phyloP scores from a whole-genome alignment of 1,140 invertebrate genomes.

The Zophobas morio region DNA sequence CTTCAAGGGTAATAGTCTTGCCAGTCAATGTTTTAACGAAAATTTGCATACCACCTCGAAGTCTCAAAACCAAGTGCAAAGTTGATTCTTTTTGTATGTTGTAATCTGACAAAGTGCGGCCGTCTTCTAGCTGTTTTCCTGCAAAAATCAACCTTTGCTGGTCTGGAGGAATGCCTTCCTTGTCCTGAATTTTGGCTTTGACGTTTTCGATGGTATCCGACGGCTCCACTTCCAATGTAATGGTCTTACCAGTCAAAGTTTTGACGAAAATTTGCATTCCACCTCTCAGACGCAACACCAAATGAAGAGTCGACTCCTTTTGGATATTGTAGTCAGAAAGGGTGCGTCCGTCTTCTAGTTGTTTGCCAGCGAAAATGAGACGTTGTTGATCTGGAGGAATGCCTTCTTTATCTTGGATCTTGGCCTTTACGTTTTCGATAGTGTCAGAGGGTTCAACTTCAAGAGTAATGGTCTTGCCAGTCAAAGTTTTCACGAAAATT shows the following conservation, averaged over 20 bases:
- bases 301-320: constrained; percentile 84
- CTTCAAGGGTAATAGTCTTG: constrained; percentile 82
- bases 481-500: constrained; percentile 79
- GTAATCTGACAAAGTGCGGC: constrained; percentile 75
- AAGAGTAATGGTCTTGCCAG: constrained; percentile 81
- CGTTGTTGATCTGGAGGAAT: constrained; percentile 92
- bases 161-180: constrained; percentile 90
- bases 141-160: constrained; percentile 80
- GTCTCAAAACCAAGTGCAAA: constrained; percentile 76
- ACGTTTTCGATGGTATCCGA: constrained; percentile 89
- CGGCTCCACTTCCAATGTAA: constrained; percentile 80
- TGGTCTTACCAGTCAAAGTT: constrained; percentile 83
- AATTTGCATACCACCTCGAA: constrained; percentile 80
- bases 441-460: constrained; percentile 94
- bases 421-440: constrained; percentile 96
- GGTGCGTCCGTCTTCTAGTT: constrained; percentile 86
- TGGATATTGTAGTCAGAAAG: constrained; percentile 88
- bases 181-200: constrained; percentile 95
- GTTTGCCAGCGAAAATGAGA: constrained; percentile 84
- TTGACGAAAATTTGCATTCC: constrained; percentile 82
- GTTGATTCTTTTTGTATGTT: constrained; percentile 85
- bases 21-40: constrained; percentile 82
- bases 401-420: constrained; percentile 93
- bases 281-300: constrained; percentile 85
- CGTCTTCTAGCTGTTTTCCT: constrained; percentile 83